phyloP scores from a whole-genome alignment of 2,888 invertebrate genomes.

The Unio pictorum region DNA sequence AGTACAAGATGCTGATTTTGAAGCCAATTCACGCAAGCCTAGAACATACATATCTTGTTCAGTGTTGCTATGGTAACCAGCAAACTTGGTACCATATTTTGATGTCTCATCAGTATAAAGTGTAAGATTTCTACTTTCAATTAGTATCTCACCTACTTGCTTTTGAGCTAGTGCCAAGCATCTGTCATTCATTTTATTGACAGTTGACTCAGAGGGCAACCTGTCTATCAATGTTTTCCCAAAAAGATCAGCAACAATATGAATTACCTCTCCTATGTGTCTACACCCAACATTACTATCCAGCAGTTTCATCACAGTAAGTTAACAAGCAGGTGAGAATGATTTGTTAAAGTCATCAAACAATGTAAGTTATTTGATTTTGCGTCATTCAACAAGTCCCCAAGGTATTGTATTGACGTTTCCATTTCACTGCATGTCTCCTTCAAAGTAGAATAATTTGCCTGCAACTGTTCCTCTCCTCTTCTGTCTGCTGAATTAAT shows the following conservation, averaged over 20 bases:
- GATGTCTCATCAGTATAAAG: constrained; percentile 22
- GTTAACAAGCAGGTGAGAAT: not conserved
- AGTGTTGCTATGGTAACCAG: constrained; percentile 18
- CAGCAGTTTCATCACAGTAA: constrained; percentile 1
- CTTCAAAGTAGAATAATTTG: too few relatives aligned
- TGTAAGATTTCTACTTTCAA: constrained; percentile 5
- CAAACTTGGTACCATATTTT: constrained; percentile 16
- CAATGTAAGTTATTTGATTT: not conserved
- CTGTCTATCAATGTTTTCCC: not conserved
- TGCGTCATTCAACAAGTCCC: not conserved
- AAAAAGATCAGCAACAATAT: constrained; percentile 1
- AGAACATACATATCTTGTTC: constrained; percentile 14
- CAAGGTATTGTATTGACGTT: not conserved
- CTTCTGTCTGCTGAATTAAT: too few relatives aligned
- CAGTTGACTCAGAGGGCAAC: constrained; percentile 2
- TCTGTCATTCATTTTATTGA: constrained; percentile 3
- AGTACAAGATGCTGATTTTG: constrained; percentile 11
- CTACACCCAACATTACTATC: not conserved
- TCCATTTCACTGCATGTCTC: not conserved
- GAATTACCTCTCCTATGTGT: not conserved
- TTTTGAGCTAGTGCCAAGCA: constrained; percentile 3
- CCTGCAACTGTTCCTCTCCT: too few relatives aligned
- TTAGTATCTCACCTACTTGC: constrained; percentile 2
- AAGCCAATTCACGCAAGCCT: constrained; percentile 13
- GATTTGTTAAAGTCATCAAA: not conserved